Conservation (phyloP, 2,888 invertebrate species). For the Machimus rusticus region DNA sequence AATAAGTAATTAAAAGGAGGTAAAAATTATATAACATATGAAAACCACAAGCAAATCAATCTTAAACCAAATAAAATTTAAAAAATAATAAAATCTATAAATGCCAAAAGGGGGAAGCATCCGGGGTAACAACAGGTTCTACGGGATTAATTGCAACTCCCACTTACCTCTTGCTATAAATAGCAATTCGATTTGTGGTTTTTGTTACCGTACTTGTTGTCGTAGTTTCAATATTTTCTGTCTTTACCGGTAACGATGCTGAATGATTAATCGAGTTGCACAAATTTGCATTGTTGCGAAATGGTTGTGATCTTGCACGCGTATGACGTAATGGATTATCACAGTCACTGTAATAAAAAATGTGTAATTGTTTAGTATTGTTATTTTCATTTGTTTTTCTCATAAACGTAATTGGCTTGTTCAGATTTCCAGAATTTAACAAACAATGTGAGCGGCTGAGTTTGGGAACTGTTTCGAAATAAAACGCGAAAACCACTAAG, state of each 20-base stretch:
- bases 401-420: background rate
- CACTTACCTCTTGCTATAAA: conserved; percentile 63
- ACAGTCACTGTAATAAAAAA: conserved; percentile 49
- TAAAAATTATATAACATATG: background rate
- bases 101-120: background rate
- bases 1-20: background rate
- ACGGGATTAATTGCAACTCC: background rate
- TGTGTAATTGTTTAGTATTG: background rate
- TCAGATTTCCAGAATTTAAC: background rate
- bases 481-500: background rate
- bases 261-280: conserved; percentile 52
- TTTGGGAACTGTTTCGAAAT: background rate
- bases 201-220: conserved; percentile 47
- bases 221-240: conserved; percentile 29
- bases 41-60: conserved; percentile 20
- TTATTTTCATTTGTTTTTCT: background rate
- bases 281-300: conserved; percentile 58
- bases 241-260: conserved; percentile 46
- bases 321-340: conserved; percentile 59
- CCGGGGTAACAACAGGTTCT: background rate
- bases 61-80: background rate
- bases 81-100: background rate
- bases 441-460: too few species aligned
- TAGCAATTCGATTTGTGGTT: conserved; percentile 57
- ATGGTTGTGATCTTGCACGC: conserved; percentile 63